phyloP scores from a whole-genome alignment of 2,797 vertebrate genomes.

The Pachyuromys duprasi region DNA sequence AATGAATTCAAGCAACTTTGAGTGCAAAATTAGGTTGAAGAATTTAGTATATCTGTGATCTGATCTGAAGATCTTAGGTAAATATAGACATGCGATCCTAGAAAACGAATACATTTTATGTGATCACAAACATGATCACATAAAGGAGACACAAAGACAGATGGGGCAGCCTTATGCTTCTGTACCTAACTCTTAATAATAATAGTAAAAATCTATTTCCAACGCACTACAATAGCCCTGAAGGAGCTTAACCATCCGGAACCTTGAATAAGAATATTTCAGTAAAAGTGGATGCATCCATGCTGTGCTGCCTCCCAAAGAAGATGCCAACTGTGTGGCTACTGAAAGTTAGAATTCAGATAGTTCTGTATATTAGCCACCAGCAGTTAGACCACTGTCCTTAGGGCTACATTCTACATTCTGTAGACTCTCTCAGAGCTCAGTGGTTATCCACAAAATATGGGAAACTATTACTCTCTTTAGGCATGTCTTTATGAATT shows the following conservation, averaged over 20 bases:
- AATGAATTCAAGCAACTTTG: conserved; percentile 26
- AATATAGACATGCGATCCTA: background rate
- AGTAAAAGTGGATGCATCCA: conserved; percentile 5
- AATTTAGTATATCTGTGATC: conserved; percentile 28
- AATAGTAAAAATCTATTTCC: background rate
- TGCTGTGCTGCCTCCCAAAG: background rate
- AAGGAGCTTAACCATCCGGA: conserved; percentile 34
- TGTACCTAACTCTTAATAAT: background rate
- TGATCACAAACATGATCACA: background rate
- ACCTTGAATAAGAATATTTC: conserved; percentile 23
- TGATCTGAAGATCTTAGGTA: conserved; percentile 1
- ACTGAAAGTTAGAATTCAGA: background rate
- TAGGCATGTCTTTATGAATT: background rate
- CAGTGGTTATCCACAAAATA: conserved; percentile 5
- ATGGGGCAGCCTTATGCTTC: background rate
- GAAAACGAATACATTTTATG: background rate
- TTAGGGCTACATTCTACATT: background rate
- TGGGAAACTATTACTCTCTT: background rate
- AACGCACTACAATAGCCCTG: background rate
- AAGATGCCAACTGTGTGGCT: background rate
- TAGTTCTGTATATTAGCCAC: conserved; percentile 10
- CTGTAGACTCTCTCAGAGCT: background rate
- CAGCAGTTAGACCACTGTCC: background rate
- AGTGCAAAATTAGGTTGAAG: background rate
- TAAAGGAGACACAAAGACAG: background rate